Conservation (phyloP, 2,113 vertebrate genomes). For the Picathartes gymnocephalus region DNA sequence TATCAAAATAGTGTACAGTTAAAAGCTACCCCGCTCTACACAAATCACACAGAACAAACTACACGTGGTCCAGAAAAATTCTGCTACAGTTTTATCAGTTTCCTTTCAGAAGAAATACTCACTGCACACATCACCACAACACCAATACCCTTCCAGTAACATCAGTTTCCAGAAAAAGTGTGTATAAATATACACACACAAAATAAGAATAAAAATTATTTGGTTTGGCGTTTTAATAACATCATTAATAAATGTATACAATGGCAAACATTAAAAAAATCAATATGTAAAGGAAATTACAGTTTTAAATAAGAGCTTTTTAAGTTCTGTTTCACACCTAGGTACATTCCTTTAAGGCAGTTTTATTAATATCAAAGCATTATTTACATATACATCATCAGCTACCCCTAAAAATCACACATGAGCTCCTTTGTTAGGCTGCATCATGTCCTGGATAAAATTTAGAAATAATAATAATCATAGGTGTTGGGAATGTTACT, state of each 20-base stretch:
- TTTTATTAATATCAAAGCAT: conserved; percentile 72
- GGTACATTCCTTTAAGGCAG: conserved; percentile 77
- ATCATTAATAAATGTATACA: conserved; percentile 71
- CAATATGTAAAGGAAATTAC: conserved; percentile 69
- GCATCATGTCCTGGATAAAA: conserved; percentile 36
- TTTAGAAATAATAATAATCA: background rate
- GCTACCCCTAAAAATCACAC: conserved; percentile 57
- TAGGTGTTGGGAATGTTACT: conserved; percentile 5
- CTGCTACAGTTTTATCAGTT: background rate
- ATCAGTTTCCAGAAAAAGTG: background rate
- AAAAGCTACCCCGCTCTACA: background rate
- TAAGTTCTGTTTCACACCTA: conserved; percentile 69
- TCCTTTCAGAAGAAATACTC: conserved; percentile 5
- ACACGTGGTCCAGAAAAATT: background rate
- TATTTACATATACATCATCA: conserved; percentile 64
- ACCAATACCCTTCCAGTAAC: conserved; percentile 7
- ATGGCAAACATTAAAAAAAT: conserved; percentile 71
- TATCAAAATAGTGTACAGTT: background rate
- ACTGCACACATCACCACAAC: conserved; percentile 11
- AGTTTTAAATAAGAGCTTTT: conserved; percentile 75
- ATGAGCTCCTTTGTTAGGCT: conserved; percentile 49
- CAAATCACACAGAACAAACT: background rate
- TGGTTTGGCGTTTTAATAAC: conserved; percentile 78
- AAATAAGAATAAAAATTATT: conserved; percentile 49
- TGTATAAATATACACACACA: conserved; percentile 34